Percentiles rank a stretch among this genome's conserved stretches.
phyloP scores from a whole-genome alignment of 2,113 vertebrate species.

The Suncus etruscus region DNA sequence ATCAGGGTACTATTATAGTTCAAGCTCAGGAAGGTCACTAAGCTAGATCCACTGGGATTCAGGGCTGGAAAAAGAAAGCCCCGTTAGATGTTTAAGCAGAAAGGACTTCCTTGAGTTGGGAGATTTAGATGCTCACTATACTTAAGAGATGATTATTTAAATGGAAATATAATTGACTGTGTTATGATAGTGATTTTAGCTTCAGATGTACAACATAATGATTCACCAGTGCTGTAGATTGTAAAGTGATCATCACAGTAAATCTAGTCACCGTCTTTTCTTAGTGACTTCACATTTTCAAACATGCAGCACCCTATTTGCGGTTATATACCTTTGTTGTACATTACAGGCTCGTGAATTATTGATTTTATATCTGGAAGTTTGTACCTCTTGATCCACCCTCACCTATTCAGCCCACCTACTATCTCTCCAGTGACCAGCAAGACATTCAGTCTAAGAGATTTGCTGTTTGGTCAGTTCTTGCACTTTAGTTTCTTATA shows the following conservation, averaged over 20 bases:
- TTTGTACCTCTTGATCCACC: too few relatives aligned
- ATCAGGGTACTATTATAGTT: background rate
- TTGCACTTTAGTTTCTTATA: too few relatives aligned
- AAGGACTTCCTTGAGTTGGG: background rate
- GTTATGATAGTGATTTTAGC: too few relatives aligned
- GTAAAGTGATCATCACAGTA: background rate
- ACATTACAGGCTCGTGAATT: background rate
- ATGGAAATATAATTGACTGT: too few relatives aligned
- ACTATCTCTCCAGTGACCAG: too few relatives aligned
- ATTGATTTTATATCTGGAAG: too few relatives aligned
- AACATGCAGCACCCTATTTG: background rate
- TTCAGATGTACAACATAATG: background rate
- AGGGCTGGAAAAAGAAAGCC: background rate
- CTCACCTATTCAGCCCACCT: too few relatives aligned
- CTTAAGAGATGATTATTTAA: background rate
- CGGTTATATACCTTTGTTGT: background rate
- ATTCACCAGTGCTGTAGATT: background rate
- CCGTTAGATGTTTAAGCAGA: constrained; percentile 45
- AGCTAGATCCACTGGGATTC: background rate
- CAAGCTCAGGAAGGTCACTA: background rate
- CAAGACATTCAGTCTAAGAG: too few relatives aligned
- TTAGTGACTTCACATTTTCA: background rate
- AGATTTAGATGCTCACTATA: background rate
- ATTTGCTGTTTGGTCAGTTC: too few relatives aligned
- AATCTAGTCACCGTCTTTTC: background rate